phyloP scores from a whole-genome alignment of 2,797 vertebrate genomes.

The Perodicticus potto region DNA sequence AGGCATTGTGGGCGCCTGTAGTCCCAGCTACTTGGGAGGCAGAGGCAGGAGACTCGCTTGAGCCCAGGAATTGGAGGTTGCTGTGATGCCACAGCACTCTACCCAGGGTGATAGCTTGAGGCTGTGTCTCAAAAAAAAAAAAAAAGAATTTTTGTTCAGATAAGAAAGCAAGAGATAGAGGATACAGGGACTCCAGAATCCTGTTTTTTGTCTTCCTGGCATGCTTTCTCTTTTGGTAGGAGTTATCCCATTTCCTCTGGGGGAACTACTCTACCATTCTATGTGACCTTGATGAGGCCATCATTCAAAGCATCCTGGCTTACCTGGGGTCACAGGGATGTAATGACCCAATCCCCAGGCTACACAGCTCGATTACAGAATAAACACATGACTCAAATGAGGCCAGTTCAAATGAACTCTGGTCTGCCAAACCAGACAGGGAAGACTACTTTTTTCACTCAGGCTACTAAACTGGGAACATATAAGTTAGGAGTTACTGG shows the following conservation, averaged over 20 bases:
- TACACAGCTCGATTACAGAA: not conserved
- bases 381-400: constrained; percentile 26
- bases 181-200: not conserved
- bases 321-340: not conserved
- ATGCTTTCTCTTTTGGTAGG: constrained; percentile 31
- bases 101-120: no score
- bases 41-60: no score
- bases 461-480: constrained; percentile 37
- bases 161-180: constrained; percentile 3
- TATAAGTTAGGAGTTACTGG: not conserved
- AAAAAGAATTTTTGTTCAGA: not conserved
- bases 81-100: no score
- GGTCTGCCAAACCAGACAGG: constrained; percentile 15
- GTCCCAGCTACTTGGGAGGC: no score
- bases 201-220: not conserved
- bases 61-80: no score
- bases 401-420: not conserved
- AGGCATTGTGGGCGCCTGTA: no score
- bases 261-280: constrained; percentile 7
- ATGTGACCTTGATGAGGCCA: not conserved
- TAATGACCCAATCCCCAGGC: not conserved
- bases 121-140: no score
- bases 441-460: constrained; percentile 32
- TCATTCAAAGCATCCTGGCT: not conserved
- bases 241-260: not conserved